Conservation (phyloP, 2,888 invertebrate genomes). For the Eupsilia transversa region DNA sequence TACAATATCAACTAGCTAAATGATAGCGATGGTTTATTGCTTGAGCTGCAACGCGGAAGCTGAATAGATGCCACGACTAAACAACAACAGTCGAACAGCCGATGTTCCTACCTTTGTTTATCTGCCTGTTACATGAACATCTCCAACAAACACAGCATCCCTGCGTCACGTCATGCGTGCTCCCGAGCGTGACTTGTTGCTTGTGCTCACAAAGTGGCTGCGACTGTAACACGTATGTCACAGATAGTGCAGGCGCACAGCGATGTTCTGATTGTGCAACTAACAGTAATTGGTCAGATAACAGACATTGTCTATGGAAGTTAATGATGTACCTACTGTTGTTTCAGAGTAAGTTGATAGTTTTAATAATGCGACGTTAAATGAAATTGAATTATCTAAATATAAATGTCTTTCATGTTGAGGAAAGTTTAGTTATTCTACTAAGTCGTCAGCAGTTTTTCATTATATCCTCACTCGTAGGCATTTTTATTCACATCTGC, state of each 20-base stretch:
- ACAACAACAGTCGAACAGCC: constrained; percentile 1
- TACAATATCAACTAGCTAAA: neutral
- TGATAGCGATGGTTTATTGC: neutral
- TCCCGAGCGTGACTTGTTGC: constrained; percentile 37
- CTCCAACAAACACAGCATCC: constrained; percentile 8
- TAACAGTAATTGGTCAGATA: neutral
- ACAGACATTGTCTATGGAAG: neutral
- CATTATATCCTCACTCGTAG: neutral
- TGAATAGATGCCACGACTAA: neutral
- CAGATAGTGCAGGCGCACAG: too few relatives aligned
- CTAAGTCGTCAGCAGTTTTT: neutral
- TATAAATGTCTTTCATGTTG: neutral
- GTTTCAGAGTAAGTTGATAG: neutral
- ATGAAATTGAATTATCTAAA: neutral
- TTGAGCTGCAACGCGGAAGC: neutral
- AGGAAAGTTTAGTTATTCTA: neutral
- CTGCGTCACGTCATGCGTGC: neutral
- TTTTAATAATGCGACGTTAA: neutral
- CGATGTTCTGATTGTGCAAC: too few relatives aligned
- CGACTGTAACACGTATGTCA: neutral
- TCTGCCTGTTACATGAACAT: constrained; percentile 6
- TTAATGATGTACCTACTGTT: neutral
- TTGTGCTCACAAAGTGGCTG: constrained; percentile 12
- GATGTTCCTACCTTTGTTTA: neutral
- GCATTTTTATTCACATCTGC: neutral